These are phyloP conservation scores for Drosophila suzukii DNA, from an alignment of 1,140 invertebrate genomes.

Conservation along the genomic window DNA sequence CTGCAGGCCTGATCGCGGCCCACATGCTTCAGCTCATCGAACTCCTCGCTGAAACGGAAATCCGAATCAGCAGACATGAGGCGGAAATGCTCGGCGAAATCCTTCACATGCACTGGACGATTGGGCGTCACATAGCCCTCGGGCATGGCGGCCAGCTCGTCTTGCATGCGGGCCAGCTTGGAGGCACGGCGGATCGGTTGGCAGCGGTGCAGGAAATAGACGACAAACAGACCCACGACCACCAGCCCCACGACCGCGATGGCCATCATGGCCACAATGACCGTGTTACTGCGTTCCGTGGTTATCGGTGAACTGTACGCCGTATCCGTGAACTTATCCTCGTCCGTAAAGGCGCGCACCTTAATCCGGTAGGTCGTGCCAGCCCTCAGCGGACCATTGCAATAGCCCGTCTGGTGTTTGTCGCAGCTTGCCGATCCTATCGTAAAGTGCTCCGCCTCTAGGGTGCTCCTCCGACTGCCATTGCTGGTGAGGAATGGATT, in stretches of 20 bases:
- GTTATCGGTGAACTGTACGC: constrained; percentile 93
- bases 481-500: constrained; percentile 91
- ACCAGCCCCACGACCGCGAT: constrained; percentile 55
- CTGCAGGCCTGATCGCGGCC: constrained; percentile 95
- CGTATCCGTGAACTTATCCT: constrained; percentile 96
- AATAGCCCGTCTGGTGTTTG: constrained; percentile 90
- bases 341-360: constrained; percentile 95
- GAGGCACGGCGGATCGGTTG: constrained; percentile 87
- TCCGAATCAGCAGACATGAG: constrained; percentile 99
- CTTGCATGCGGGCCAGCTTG: constrained; percentile 87
- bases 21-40: constrained; percentile 97
- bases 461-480: constrained; percentile 71
- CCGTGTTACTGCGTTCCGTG: constrained; percentile 87
- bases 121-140: constrained; percentile 93
- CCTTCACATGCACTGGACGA: constrained; percentile 94
- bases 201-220: constrained; percentile 86
- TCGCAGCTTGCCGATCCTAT: constrained; percentile 93
- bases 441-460: constrained; percentile 90
- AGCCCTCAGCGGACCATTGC: constrained; percentile 96
- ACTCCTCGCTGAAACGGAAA: constrained; percentile 98
- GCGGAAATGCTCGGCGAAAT: constrained; percentile 96
- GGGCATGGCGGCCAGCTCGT: constrained; percentile 89
- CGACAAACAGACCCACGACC: constrained; percentile 71
- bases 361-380: constrained; percentile 96
- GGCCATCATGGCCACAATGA: constrained; percentile 16